Evolutionary conservation across 2,888 invertebrate species (phyloP).

Genomic region (Eristalis arbustorum): DNA sequence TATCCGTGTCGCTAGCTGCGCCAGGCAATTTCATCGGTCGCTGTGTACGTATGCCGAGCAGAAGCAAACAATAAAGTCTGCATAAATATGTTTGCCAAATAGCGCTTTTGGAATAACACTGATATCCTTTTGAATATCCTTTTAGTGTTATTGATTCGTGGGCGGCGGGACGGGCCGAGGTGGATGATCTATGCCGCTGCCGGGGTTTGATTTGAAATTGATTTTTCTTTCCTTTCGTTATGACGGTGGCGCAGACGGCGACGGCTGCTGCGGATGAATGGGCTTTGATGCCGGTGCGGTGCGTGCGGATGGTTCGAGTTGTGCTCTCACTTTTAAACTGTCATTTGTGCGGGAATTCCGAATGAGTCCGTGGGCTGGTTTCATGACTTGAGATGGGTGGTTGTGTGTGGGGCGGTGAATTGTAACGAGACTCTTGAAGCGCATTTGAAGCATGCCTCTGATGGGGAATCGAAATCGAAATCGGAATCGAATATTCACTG

Average conservation of each 20-base stretch:
- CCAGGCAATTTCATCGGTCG: background rate
- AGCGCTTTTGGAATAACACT: background rate
- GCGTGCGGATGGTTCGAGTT: background rate
- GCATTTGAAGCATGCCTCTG: background rate
- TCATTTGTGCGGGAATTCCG: background rate
- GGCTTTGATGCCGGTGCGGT: background rate
- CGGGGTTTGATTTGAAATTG: background rate
- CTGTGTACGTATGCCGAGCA: background rate
- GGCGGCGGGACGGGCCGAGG: background rate
- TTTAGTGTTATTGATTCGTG: background rate
- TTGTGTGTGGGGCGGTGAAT: background rate
- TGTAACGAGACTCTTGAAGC: background rate
- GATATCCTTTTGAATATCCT: conserved; percentile 32
- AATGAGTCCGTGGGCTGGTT: background rate
- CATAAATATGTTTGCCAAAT: conserved; percentile 19
- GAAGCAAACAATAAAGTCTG: conserved; percentile 26
- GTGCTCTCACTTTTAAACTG: background rate
- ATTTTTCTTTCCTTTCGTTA: background rate
- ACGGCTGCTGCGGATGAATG: background rate
- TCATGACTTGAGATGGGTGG: background rate
- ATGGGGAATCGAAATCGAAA: no score
- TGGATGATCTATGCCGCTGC: background rate
- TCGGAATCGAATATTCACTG: background rate
- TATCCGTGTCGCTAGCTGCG: background rate
- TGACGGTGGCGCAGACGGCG: background rate